A percentile compares a stretch with the other conserved stretches of the same genome.
These are phyloP conservation scores for Notarius lentiginosus DNA, from an alignment of 2,113 vertebrate species.

Conservation along the genomic window DNA sequence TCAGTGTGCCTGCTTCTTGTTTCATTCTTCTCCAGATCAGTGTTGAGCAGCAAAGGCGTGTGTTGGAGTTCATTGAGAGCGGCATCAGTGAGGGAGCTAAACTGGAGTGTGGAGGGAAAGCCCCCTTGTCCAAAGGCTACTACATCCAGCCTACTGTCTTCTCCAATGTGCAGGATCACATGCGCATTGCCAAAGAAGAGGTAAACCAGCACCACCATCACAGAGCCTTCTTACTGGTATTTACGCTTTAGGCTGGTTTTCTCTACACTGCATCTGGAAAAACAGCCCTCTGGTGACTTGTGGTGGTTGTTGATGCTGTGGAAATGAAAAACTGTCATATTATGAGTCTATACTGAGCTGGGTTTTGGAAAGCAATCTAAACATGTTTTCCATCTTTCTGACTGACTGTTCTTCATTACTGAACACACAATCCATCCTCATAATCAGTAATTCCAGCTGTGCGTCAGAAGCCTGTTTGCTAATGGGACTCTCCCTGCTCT, in stretches of 20 bases:
- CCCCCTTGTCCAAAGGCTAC: constrained; percentile 88
- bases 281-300: constrained; percentile 16
- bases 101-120: constrained; percentile 96
- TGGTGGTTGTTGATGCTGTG: constrained; percentile 25
- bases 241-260: background rate
- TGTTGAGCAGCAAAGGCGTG: constrained; percentile 88
- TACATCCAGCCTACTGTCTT: constrained; percentile 98
- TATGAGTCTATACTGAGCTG: background rate
- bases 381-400: constrained; percentile 35
- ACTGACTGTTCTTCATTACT: constrained; percentile 40
- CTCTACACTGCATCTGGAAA: constrained; percentile 19
- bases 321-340: constrained; percentile 25
- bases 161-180: constrained; percentile 92
- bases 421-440: constrained; percentile 39
- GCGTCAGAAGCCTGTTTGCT: constrained; percentile 33
- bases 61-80: constrained; percentile 90
- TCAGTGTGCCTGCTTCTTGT: background rate
- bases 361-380: constrained; percentile 18
- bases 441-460: constrained; percentile 38
- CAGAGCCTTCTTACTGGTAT: constrained; percentile 8
- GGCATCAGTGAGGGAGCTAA: constrained; percentile 93
- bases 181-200: constrained; percentile 97
- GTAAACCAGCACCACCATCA: constrained; percentile 64
- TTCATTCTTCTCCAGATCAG: constrained; percentile 79
- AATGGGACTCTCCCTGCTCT: constrained; percentile 27